Evolutionary conservation across 2,797 vertebrate species (phyloP).

Genomic region (Champsocephalus esox): DNA sequence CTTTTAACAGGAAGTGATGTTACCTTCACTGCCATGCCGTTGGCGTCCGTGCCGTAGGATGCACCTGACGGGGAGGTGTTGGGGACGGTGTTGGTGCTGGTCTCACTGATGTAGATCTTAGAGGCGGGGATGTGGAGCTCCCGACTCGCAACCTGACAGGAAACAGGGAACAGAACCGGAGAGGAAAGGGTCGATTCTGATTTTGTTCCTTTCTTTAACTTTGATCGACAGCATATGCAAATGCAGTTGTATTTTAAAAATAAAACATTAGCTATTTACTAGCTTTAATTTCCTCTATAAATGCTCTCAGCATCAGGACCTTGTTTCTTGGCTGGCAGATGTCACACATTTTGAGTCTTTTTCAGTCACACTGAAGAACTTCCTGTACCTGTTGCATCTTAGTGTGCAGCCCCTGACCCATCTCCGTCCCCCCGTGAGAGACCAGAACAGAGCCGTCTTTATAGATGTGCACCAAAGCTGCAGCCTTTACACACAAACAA

Average conservation of each 20-base stretch:
- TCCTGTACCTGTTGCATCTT: conserved; percentile 88
- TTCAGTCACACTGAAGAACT: too few species aligned
- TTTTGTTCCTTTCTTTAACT: neutral
- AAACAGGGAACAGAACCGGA: conserved; percentile 22
- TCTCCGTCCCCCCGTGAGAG: conserved; percentile 86
- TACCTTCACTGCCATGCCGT: conserved; percentile 93
- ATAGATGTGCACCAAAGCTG: conserved; percentile 89
- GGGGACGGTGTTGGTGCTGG: conserved; percentile 87
- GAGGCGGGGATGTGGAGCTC: conserved; percentile 89
- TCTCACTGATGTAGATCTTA: conserved; percentile 89
- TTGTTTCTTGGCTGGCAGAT: too few species aligned
- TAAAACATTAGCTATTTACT: too few species aligned
- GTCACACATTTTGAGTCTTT: too few species aligned
- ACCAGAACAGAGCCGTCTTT: conserved; percentile 89
- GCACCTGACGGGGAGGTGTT: conserved; percentile 87
- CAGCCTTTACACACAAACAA: conserved; percentile 74
- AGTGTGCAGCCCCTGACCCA: conserved; percentile 91
- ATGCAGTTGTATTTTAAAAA: too few species aligned
- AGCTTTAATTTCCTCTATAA: too few species aligned
- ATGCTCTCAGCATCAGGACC: too few species aligned
- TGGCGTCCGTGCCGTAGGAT: conserved; percentile 90
- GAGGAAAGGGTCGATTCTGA: neutral
- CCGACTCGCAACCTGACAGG: conserved; percentile 88
- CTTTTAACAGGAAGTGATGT: neutral
- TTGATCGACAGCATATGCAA: too few species aligned